Percentiles rank a stretch among this genome's conserved stretches.
Conservation (phyloP, 64 coral and sea anemone genomes). For the Stylophora pistillata region DNA sequence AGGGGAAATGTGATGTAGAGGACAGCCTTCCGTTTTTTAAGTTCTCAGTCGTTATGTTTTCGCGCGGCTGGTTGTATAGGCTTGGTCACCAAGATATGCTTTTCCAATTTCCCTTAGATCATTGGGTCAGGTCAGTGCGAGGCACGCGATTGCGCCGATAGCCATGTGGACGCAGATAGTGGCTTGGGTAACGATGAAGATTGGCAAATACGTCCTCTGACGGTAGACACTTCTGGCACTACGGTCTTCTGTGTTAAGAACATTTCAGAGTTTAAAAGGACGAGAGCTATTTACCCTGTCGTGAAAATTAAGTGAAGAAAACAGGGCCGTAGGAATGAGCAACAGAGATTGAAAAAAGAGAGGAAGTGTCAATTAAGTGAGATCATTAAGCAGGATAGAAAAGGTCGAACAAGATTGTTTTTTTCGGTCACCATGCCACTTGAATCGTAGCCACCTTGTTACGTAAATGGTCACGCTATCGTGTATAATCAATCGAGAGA, state of each 20-base stretch:
- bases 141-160: background rate
- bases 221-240: conserved; percentile 26
- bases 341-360: background rate
- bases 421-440: too few relatives aligned
- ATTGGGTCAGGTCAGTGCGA: conserved; percentile 55
- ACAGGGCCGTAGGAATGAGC: background rate
- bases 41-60: too few relatives aligned
- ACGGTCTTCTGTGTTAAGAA: conserved; percentile 55
- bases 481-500: too few relatives aligned
- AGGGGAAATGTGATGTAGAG: too few relatives aligned
- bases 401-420: too few relatives aligned
- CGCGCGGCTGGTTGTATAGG: background rate
- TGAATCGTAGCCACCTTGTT: too few relatives aligned
- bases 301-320: conserved; percentile 57
- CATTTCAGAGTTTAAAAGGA: conserved; percentile 80
- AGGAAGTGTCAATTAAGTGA: background rate
- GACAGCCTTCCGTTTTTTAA: too few relatives aligned
- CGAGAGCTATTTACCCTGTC: conserved; percentile 76
- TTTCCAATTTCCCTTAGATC: conserved; percentile 25
- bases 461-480: too few relatives aligned
- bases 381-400: too few relatives aligned
- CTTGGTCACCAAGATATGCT: background rate
- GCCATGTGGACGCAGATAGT: conserved; percentile 51
- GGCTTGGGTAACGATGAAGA: conserved; percentile 66
- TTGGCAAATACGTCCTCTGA: conserved; percentile 73